Conservation (phyloP, 2,888 invertebrate species). For the Aethes cnicana region DNA sequence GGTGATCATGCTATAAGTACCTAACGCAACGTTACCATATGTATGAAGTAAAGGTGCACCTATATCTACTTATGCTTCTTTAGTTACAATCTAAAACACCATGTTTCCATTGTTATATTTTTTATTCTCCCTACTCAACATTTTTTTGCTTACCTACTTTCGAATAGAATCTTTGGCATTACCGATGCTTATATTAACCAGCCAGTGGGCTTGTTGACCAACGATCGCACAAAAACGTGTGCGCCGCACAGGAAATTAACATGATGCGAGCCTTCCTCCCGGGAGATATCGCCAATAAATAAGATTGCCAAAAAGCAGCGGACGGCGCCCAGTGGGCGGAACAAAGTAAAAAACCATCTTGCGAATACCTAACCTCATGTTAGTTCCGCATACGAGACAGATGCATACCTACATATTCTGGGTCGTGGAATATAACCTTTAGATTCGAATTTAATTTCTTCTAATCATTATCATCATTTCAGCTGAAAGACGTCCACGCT, state of each 20-base stretch:
- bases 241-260: conserved; percentile 73
- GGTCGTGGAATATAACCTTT: too few species aligned
- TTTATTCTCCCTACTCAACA: neutral
- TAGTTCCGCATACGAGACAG: too few species aligned
- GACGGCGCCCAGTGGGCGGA: conserved; percentile 53
- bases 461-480: too few species aligned
- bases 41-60: too few species aligned
- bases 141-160: neutral
- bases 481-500: too few species aligned
- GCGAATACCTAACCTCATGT: conserved; percentile 41
- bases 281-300: conserved; percentile 72
- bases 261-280: conserved; percentile 70
- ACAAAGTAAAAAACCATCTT: conserved; percentile 64
- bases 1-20: too few species aligned
- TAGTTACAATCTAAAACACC: too few species aligned
- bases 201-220: conserved; percentile 8
- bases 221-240: conserved; percentile 20
- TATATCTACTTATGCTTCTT: too few species aligned
- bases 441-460: too few species aligned
- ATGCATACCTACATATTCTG: too few species aligned
- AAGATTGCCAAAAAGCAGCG: conserved; percentile 72
- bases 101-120: neutral
- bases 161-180: too few species aligned
- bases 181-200: conserved; percentile 16
- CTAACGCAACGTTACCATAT: too few species aligned